A percentile compares a stretch with the other conserved stretches of the same genome.
Evolutionary conservation across 2,888 invertebrate genomes (phyloP).

Genomic region (Pycnomerus fuliginosus): DNA sequence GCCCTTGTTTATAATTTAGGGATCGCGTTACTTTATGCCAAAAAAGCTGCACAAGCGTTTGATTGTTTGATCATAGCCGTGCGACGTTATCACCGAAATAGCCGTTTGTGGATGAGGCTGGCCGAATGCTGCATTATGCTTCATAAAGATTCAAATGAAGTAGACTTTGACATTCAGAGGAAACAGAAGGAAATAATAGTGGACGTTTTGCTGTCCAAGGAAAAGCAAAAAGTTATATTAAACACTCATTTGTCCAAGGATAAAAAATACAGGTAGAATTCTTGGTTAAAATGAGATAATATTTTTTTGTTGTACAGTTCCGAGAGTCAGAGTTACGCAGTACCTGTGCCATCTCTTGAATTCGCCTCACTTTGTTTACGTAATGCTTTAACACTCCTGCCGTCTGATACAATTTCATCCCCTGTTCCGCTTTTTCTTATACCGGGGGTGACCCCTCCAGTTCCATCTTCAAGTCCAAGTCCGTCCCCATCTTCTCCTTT

Average conservation of each 20-base stretch:
- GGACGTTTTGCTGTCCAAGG: slow-evolving; percentile 60
- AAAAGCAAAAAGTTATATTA: slow-evolving; percentile 64
- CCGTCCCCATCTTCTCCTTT: slow-evolving; percentile 65
- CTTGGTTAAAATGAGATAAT: background rate
- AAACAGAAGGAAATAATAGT: slow-evolving; percentile 62
- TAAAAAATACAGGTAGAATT: slow-evolving; percentile 55
- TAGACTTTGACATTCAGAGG: slow-evolving; percentile 61
- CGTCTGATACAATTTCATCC: slow-evolving; percentile 52
- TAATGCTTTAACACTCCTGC: slow-evolving; percentile 76
- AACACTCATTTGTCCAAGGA: slow-evolving; percentile 57
- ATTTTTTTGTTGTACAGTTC: slow-evolving; percentile 44
- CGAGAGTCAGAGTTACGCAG: slow-evolving; percentile 75
- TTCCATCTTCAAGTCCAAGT: slow-evolving; percentile 47
- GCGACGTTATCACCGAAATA: slow-evolving; percentile 82
- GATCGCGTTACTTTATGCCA: slow-evolving; percentile 77
- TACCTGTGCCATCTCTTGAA: slow-evolving; percentile 84
- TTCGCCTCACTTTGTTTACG: slow-evolving; percentile 86
- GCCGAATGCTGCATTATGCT: slow-evolving; percentile 85
- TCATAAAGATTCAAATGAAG: slow-evolving; percentile 52
- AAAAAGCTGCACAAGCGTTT: slow-evolving; percentile 82
- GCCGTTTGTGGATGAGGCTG: slow-evolving; percentile 86
- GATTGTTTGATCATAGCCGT: slow-evolving; percentile 87
- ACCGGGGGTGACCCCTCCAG: slow-evolving; percentile 48
- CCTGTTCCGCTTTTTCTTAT: slow-evolving; percentile 51
- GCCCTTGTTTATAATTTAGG: slow-evolving; percentile 81